Evolutionary conservation across 92 coral and sea anemone genomes (phyloP), one percentile per base, ranked within the genome.

Genomic region (Phymanthus crucifer): DNA sequence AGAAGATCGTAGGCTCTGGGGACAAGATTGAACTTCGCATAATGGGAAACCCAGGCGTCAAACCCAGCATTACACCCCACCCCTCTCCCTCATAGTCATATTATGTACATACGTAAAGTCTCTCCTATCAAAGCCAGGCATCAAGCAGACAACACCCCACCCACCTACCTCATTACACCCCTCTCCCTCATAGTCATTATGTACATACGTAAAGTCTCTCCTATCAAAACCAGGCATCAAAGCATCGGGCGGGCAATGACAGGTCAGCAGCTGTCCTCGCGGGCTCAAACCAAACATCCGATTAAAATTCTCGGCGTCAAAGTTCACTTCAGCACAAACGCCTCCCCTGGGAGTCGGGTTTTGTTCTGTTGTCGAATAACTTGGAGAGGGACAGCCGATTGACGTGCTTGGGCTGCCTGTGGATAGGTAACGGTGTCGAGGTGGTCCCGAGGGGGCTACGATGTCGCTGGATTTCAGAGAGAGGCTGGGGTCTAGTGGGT

Each of bases 181-280:
- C 14, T 19, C 24, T 14, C 27, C 27, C 3, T 17, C 2, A 27
- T 26, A 11, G 2, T 8, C 29, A 24, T 24, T 61, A 26, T 68
- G 37, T 40, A 74, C 98, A 84, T 83, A 95, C 99, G 93, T 88
- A 76, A 95, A 95, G 67, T 95, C 84, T 46, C 89, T 81, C 24
- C 99, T 93, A 77, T 93, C 87, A 57, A 95, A 93, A 19, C 92
- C 97, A 0, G 97, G 95, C 45, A 95, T 71, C 50, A 91, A 94
- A 1, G 99, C 94, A 54, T 93, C 99, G 31, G 98, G 99, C 0
- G 99, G 98, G 57, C 99, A 95, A 32, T 86, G 93, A 74, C 99
- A 95, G 27, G 86, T 89, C 79, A 83, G 74, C 72, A 93, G 73
- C 76, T 91, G 93, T 0, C 97, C 97, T 12, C 71, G 83, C 27